Conservation (phyloP, 2,113 vertebrate species). For the Prolemur simus region DNA sequence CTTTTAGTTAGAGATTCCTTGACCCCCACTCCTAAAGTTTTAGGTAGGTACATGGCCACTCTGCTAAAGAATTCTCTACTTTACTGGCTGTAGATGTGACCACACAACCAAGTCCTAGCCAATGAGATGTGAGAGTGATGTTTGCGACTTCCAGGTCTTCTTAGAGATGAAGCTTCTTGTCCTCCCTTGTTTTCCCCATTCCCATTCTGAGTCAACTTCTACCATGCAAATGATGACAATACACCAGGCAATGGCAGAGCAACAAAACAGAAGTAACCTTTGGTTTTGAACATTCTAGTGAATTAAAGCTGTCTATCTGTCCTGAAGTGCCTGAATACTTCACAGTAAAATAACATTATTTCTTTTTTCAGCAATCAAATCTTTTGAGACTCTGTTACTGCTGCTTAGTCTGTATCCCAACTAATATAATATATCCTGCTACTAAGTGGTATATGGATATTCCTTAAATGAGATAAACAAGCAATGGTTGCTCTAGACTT, state of each 20-base stretch:
- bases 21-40: not conserved
- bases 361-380: not conserved
- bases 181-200: too few species aligned
- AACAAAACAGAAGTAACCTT: not conserved
- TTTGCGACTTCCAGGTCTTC: not conserved
- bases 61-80: not conserved
- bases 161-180: not conserved
- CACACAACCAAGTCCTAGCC: not conserved
- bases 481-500: not conserved
- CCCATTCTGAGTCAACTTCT: not conserved
- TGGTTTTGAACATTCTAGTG: not conserved
- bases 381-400: not conserved
- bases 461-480: slow-evolving; percentile 4
- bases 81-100: not conserved
- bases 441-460: not conserved
- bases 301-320: not conserved
- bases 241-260: not conserved
- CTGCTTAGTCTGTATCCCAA: not conserved
- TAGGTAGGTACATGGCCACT: not conserved
- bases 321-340: not conserved
- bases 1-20: not conserved
- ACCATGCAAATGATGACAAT: not conserved
- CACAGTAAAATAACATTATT: not conserved
- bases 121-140: not conserved
- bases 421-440: not conserved